Conservation (phyloP, 1,140 invertebrate genomes). For the Drosophila nigromelanica region DNA sequence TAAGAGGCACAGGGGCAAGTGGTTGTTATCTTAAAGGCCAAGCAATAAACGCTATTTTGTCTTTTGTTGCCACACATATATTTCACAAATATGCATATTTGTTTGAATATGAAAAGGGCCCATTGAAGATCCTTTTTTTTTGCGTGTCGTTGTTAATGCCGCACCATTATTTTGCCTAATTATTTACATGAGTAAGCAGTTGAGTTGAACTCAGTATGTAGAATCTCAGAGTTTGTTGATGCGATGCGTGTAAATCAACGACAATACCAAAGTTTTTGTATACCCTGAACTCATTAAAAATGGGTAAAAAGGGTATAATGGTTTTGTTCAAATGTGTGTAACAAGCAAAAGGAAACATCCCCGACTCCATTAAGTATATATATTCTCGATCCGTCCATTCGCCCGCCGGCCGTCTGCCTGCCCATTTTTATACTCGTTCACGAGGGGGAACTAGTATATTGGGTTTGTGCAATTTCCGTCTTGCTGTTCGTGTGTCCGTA, state of each 20-base stretch:
- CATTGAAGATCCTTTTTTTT: slow-evolving; percentile 57
- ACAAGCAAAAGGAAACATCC: too few species aligned
- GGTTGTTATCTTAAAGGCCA: slow-evolving; percentile 48
- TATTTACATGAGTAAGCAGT: slow-evolving; percentile 81
- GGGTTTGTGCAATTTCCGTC: too few species aligned
- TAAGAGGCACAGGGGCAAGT: slow-evolving; percentile 34
- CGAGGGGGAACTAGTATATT: too few species aligned
- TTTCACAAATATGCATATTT: background rate
- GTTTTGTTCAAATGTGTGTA: too few species aligned
- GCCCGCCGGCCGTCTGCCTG: too few species aligned
- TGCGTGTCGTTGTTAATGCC: too few species aligned
- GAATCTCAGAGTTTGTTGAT: slow-evolving; percentile 20
- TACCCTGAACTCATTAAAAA: too few species aligned
- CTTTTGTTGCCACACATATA: slow-evolving; percentile 58
- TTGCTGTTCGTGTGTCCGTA: too few species aligned
- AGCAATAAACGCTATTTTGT: slow-evolving; percentile 72
- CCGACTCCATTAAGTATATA: too few species aligned
- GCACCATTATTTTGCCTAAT: slow-evolving; percentile 76
- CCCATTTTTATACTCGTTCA: too few species aligned
- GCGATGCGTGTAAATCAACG: slow-evolving; percentile 37
- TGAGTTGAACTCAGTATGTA: slow-evolving; percentile 54
- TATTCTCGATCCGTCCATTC: too few species aligned
- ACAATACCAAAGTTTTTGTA: background rate
- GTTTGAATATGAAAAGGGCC: slow-evolving; percentile 49
- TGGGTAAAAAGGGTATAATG: too few species aligned